Evolutionary conservation across 2,113 vertebrate genomes (phyloP).

Genomic region (Pardalotus punctatus): DNA sequence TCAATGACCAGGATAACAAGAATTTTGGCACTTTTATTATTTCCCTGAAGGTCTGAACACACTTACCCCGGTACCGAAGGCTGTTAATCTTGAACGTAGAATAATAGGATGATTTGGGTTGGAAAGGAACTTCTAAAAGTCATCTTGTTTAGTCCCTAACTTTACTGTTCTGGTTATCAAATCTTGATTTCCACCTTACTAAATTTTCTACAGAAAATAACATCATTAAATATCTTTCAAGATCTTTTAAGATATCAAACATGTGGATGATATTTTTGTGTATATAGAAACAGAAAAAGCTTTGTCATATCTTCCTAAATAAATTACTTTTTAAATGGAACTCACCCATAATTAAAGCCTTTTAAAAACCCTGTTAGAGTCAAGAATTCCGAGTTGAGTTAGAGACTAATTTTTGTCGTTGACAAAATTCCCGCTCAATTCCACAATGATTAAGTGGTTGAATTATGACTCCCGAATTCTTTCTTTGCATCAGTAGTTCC

Average conservation of each 20-base stretch:
- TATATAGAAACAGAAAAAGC: not conserved
- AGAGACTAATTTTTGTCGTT: not conserved
- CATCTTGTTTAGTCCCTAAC: not conserved
- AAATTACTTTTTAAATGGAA: not conserved
- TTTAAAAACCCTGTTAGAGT: not conserved
- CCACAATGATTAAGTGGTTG: not conserved
- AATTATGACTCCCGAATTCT: not conserved
- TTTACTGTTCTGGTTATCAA: not conserved
- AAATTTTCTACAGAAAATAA: not conserved
- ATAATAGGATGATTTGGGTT: not conserved
- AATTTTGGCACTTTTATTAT: not conserved
- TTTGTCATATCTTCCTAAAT: not conserved
- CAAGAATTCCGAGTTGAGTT: not conserved
- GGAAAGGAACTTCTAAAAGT: not conserved
- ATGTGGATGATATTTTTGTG: not conserved
- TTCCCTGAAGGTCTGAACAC: not conserved
- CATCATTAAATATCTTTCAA: rapidly evolving
- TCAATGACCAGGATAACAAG: not conserved
- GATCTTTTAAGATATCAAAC: not conserved
- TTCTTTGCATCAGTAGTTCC: not conserved
- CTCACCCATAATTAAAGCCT: not conserved
- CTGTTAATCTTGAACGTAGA: not conserved
- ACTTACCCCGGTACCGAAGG: not conserved
- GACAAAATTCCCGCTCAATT: not conserved
- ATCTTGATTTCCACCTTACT: not conserved